A percentile compares a stretch with the other conserved stretches of the same genome.
These are phyloP conservation scores for Regulus satrapa DNA, from an alignment of 2,113 vertebrate species.

Conservation along the genomic window DNA sequence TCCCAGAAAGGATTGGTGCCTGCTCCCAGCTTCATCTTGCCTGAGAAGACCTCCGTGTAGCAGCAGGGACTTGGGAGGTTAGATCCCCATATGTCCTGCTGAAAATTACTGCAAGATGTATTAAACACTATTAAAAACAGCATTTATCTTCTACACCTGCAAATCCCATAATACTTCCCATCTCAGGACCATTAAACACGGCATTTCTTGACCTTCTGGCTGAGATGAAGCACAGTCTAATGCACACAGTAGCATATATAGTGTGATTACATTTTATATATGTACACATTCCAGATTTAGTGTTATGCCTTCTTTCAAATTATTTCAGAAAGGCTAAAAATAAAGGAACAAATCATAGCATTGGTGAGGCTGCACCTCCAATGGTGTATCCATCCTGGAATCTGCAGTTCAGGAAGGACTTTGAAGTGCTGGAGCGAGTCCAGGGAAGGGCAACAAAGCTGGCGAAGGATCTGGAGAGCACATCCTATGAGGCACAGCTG, in stretches of 20 bases:
- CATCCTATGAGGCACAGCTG: background rate
- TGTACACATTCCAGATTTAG: background rate
- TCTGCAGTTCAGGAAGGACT: background rate
- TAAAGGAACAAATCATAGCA: background rate
- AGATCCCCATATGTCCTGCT: accelerated
- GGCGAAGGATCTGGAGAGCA: background rate
- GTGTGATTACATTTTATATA: background rate
- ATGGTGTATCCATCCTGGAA: background rate
- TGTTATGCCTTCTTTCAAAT: background rate
- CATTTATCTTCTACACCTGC: background rate
- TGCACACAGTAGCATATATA: background rate
- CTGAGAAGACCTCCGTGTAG: background rate
- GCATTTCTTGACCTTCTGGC: background rate
- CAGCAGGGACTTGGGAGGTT: accelerated
- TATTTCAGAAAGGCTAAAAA: background rate
- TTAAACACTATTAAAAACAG: accelerated
- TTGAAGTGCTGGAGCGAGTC: accelerated
- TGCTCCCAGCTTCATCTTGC: background rate
- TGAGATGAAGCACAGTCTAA: background rate
- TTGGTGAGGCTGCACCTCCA: background rate
- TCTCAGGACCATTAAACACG: background rate
- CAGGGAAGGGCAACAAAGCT: background rate
- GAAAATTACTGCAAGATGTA: background rate
- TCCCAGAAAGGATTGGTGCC: background rate
- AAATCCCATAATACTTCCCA: background rate